Evolutionary conservation across 1,140 invertebrate genomes (phyloP), one percentile per base, ranked within the genome.

Genomic region (Apis florea): DNA sequence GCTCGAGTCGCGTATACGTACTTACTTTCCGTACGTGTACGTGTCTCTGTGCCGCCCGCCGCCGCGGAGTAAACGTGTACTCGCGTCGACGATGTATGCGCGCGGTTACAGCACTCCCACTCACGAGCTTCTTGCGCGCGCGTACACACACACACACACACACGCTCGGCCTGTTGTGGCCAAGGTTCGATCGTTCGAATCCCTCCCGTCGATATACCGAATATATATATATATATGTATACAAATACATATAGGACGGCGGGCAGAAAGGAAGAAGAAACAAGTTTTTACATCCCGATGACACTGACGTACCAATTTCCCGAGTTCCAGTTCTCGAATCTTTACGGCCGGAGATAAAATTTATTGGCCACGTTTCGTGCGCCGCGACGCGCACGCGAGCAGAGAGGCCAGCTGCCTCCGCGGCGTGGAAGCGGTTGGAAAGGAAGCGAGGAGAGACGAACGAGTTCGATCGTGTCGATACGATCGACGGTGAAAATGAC

Each of bases 241-340:
- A 13, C 10, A 51, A 12, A 51, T 51, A 13, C 12, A 51, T 53
- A 53, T 15, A 31, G 24, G 51, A 31, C 64, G 49, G n/a, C 66
- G 69, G 10, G 40, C 53, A 54, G 53, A 17, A 40, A 82, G 67
- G 58, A 31, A 26, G 49, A 77, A 67, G 73, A 63, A 84, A 71
- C 85, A 58, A 82, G 66, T 87, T 83, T 85, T 85, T 83, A 79
- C 56, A 31, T 70, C 40, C 47, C 74, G 63, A 71, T 85, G 84
- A 85, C 86, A 83, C 82, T 83, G 84, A 87, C 81, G 85, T 85
- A 85, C 78, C 81, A 85, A 87, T 85, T 85, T 84, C 80, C 66
- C 61, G 71, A 76, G 72, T 66, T 73, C 75, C 81, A 64, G 67
- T 79, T 83, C 81, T 53, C 75, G 81, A 83, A 83, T 70, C 70